Conservation (phyloP, 2,113 vertebrate genomes). For the Semicossyphus pulcher region DNA sequence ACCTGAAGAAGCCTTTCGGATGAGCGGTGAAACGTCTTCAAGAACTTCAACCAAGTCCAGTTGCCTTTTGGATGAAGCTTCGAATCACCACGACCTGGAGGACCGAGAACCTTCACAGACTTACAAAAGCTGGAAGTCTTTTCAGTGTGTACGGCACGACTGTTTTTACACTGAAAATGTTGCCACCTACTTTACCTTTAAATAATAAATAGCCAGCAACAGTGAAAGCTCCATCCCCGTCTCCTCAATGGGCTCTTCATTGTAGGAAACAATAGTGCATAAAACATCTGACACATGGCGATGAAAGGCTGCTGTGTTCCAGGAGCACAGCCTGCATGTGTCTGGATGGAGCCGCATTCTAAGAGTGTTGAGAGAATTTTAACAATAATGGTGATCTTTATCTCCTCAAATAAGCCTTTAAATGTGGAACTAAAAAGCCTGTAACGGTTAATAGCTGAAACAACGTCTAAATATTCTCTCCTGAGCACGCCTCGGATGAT, state of each 20-base stretch:
- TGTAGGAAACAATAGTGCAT: neutral
- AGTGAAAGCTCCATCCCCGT: neutral
- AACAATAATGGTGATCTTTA: neutral
- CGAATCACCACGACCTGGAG: too few relatives aligned
- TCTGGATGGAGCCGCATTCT: neutral
- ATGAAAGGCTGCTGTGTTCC: neutral
- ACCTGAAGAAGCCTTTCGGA: too few relatives aligned
- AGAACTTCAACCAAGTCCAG: too few relatives aligned
- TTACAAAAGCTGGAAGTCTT: too few relatives aligned
- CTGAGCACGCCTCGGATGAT: neutral
- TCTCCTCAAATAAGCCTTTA: constrained; percentile 26
- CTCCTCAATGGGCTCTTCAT: neutral
- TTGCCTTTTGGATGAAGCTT: too few relatives aligned
- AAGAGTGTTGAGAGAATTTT: neutral
- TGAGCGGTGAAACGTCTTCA: too few relatives aligned
- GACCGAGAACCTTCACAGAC: too few relatives aligned
- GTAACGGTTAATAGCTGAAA: constrained; percentile 20
- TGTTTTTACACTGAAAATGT: too few relatives aligned
- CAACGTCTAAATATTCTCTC: constrained; percentile 8
- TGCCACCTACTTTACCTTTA: too few relatives aligned
- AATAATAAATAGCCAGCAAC: neutral
- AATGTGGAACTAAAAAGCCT: neutral
- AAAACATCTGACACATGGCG: neutral
- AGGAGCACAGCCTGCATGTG: constrained; percentile 2
- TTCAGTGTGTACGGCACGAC: too few relatives aligned